Conservation (phyloP, 2,888 invertebrate genomes). For the Ennomos quercinarius region DNA sequence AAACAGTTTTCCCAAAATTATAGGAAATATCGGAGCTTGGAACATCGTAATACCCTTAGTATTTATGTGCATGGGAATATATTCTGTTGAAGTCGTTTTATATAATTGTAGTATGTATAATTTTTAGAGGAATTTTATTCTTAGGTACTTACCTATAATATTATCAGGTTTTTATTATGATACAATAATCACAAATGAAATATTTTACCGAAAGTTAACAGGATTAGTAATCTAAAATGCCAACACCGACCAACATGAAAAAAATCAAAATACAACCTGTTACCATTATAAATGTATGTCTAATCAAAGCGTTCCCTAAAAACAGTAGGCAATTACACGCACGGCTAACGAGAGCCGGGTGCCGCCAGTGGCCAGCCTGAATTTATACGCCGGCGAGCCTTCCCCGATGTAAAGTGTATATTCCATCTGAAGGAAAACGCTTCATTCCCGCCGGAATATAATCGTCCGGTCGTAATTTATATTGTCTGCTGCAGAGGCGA, state of each 20-base stretch:
- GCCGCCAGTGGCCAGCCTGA: conserved; percentile 54
- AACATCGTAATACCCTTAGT: background rate
- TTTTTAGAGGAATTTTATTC: too few relatives aligned
- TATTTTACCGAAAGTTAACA: too few relatives aligned
- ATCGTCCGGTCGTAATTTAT: conserved; percentile 86
- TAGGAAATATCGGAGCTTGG: conserved; percentile 25
- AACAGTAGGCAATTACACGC: conserved; percentile 73
- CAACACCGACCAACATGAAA: background rate
- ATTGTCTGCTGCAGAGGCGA: conserved; percentile 86
- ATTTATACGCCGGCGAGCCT: conserved; percentile 60
- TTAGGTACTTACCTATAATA: too few relatives aligned
- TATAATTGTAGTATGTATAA: too few relatives aligned
- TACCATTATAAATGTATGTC: conserved; percentile 43
- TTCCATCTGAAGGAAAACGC: conserved; percentile 79
- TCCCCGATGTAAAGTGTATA: conserved; percentile 62
- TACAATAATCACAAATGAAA: too few relatives aligned
- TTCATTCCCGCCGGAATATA: conserved; percentile 85
- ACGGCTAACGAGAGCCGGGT: conserved; percentile 64
- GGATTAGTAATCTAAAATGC: too few relatives aligned
- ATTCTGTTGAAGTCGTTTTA: too few relatives aligned
- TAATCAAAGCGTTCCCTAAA: conserved; percentile 66
- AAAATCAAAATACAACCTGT: conserved; percentile 30
- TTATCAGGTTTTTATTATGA: too few relatives aligned
- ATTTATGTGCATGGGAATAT: background rate
- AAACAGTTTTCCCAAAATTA: conserved; percentile 37